Base-by-base conservation (phyloP, 2,888 invertebrate genomes). In the Falcaria lacertinaria region DNA sequence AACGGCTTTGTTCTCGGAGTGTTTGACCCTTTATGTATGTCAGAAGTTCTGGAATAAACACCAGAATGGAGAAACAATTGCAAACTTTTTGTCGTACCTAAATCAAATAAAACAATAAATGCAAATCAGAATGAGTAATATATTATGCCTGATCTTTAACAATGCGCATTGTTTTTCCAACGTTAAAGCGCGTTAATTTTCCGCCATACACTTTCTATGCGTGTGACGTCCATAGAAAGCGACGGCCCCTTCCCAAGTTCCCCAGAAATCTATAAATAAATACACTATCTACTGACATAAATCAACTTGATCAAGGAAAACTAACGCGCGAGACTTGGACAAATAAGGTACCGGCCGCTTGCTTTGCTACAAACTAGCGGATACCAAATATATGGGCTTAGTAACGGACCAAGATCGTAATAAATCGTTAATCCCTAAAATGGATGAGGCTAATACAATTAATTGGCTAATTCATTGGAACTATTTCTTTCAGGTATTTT, bases 201-300 rank as follows among this genome's bases (percentile, higher is more conserved):
- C 51, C 46, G 45, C 42, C 51, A 47, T 50, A 52, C 46, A 57
- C 59, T 68, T 66, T 66, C 62, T 59, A 64, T 43, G 8, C 2
- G 8, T 16, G 14, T 37, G 37, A 37, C 49, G 40, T 48, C 17
- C 34, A 42, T 63, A 62, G 69, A 70, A 70, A 70, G 71, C 62
- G 42, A 51, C 43, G 46, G 54, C 8, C 37, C 54, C 54, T 44
- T 54, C 52, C 50, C 50, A 54, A 56, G 50, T 67, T 68, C 59
- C 48, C 50, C 46, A 51, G 57, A 70, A 61, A 42, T 51, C 57
- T 64, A 70, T 63, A 57, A 64, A 70, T 63, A 57, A 64, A 67
- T 69, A 69, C 52, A 45, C 45, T 32, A 32, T 48, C 34, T 36
- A 43, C 48, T 47, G 44, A 25, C 37, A 37, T 37, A 15, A 37